These are phyloP conservation scores for Coluber constrictor DNA, from an alignment of 2,797 vertebrate species.

Conservation along the genomic window DNA sequence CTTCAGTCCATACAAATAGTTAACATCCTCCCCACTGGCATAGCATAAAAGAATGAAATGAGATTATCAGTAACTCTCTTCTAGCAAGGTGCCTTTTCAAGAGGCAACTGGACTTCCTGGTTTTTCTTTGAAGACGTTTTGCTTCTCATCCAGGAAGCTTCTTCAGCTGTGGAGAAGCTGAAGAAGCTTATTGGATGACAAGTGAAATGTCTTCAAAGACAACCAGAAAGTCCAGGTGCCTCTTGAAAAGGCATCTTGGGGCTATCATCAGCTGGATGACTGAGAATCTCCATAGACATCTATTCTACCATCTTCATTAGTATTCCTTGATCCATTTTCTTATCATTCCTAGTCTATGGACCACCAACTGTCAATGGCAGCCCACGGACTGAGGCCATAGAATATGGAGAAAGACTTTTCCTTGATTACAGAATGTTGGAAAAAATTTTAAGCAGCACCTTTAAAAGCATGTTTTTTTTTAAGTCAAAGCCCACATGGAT, in stretches of 20 bases:
- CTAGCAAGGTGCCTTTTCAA: too few species aligned
- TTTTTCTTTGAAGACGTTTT: too few species aligned
- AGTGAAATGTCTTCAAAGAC: too few species aligned
- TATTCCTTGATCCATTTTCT: background rate
- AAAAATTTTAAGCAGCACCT: background rate
- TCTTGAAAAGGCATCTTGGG: too few species aligned
- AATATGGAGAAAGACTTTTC: background rate
- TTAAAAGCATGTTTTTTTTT: background rate
- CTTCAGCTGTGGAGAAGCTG: too few species aligned
- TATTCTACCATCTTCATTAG: background rate
- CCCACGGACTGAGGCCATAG: background rate
- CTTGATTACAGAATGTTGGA: background rate
- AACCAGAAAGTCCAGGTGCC: too few species aligned
- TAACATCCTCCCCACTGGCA: background rate
- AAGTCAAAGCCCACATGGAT: background rate
- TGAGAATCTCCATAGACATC: background rate
- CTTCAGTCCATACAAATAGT: background rate
- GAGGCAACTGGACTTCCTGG: too few species aligned
- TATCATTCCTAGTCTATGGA: background rate
- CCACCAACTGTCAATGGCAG: background rate
- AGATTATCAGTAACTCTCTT: background rate
- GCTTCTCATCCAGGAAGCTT: too few species aligned
- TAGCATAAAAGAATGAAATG: background rate
- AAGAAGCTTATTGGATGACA: too few species aligned
- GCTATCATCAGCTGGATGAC: too few species aligned